phyloP scores from a whole-genome alignment of 2,888 invertebrate genomes.

The Meta bourneti region DNA sequence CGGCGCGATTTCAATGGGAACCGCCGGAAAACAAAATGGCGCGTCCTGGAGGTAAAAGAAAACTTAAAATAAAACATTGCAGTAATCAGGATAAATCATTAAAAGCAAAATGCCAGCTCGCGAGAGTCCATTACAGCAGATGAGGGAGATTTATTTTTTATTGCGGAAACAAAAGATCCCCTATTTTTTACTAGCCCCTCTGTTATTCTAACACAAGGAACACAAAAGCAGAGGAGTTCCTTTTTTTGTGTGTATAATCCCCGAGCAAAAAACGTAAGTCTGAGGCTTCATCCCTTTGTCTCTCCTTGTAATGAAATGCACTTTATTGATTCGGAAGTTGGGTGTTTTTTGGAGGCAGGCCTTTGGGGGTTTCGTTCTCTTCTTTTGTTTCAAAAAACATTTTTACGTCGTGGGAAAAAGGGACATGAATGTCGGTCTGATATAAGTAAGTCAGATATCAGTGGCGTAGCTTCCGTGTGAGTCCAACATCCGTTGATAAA shows the following conservation, averaged over 20 bases:
- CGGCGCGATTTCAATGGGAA: background rate
- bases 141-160: background rate
- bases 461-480: no score
- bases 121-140: background rate
- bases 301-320: slow-evolving; percentile 23
- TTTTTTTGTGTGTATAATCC: background rate
- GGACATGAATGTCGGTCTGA: background rate
- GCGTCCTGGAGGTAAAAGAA: background rate
- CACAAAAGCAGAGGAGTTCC: background rate
- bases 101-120: background rate
- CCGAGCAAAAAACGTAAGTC: background rate
- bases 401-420: background rate
- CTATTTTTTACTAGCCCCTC: background rate
- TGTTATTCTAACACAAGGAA: background rate
- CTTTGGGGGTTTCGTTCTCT: background rate
- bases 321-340: slow-evolving; percentile 10
- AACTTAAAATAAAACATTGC: slow-evolving; percentile 1
- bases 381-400: background rate
- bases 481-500: no score
- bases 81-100: background rate
- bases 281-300: slow-evolving; percentile 18
- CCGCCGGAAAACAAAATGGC: background rate
- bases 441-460: no score
- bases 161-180: background rate
- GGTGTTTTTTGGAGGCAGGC: background rate